Base-by-base conservation (phyloP, 2,888 invertebrate species). In the Oxycera nigricornis region DNA sequence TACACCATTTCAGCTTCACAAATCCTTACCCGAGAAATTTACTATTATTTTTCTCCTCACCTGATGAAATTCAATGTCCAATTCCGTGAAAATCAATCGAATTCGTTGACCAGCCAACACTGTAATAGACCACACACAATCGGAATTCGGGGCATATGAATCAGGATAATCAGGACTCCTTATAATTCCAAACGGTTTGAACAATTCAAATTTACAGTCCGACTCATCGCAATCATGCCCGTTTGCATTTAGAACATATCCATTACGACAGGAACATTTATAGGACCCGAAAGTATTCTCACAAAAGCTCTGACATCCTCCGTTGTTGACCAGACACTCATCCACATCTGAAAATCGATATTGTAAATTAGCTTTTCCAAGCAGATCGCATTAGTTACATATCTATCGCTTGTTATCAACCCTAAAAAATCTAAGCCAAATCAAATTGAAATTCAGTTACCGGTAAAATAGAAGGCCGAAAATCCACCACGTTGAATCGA, bases 401-500 rank as follows among this genome's bases (percentile, higher is more conserved):
- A 35, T 35, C 35, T 35, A 35, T 35, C 35, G 46, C 46, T n/a
- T 46, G 17, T 46, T 46, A 46, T 46, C 4, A 59, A 59, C 3
- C 11, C n/a, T 7, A 59, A 14, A 3, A 46, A 46, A 46, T 46
- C 46, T n/a, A n/a, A 46, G 3, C 3, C 46, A 3, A 46, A 46
- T 46, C 17, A 17, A 14, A 46, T 46, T 59, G 14, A 14, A 6
- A n/a, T 50, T 2, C 39, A 65, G 7, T 28, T 83, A 93, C 93
- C 93, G 78, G 95, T 94, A 81, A 94, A 94, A 85, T 96, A 99
- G 1, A 94, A 89, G 0, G 96, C 97, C 7, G 95, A 95, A 85
- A 99, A 99, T 11, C 98, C 98, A 2, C 94, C 93, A 81, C 95
- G 95, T 83, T 98, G 97, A 26, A 98, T 94, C n/a, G 97, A 97